Evolutionary conservation across 2,113 vertebrate species (phyloP), one percentile per base, ranked within the genome.

Genomic region (Heterocephalus glaber): DNA sequence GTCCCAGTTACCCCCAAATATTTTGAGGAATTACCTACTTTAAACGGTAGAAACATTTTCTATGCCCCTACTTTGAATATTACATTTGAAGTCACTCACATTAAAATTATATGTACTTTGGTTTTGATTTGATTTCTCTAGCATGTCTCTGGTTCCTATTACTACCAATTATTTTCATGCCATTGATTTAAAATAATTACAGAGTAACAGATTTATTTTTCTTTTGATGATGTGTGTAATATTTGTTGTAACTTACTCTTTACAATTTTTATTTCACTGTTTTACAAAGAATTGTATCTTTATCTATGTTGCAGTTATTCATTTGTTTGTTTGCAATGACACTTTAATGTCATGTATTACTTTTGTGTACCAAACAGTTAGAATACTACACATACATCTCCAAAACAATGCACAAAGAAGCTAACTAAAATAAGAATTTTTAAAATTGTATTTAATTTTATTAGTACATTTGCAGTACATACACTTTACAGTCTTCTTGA

Each of bases 41-140:
- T 88, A 92, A 88, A 94, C 33, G 82, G 19, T 12, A 86, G 68
- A 83, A 94, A 74, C 8, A 89, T 77, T 90, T 95, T 92, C n/a
- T 24, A 86, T 44, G 17, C 90, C 7, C 35, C 17, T 95, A 96
- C 92, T n/a, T 83, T 94, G 65, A 84, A 90, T 84, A 86, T 44
- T 38, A 8, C 41, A 74, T n/a, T n/a, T n/a, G n/a, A 95, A 77
- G 38, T 86, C 24, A 54, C 24, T 47, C 49, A 49, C 10, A 19
- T 84, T 88, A 84, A 83, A 90, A 88, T 80, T 26, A 84, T 88
- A 65, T 83, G 60, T 52, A 19, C 28, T 79, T 80, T 79, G 16
- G 54, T 56, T 14, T 79, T 95, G 12, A 92, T 84, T 68, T 76
- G 28, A 65, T 58, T 44, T 2, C 54, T 49, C 30, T 60, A 72